Evolutionary conservation across 2,888 invertebrate genomes (phyloP), one percentile per base, ranked within the genome.

Genomic region (Ichneumoninae sp.): DNA sequence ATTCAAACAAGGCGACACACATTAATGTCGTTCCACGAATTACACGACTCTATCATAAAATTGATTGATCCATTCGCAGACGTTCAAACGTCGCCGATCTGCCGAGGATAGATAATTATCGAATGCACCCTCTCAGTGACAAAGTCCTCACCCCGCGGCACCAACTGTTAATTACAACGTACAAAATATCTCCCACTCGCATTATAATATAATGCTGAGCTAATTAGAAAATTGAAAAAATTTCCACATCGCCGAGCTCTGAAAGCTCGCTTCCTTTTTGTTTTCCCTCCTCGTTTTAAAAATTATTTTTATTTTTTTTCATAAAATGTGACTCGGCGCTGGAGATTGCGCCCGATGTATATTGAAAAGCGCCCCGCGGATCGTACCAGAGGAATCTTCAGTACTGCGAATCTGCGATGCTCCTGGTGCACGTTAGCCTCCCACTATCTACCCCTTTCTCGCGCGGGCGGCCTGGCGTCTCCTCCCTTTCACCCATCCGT

Each of bases 321-420:
- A 40, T 8, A 10, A 40, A 40, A 16, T 47, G 44, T 47, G 44
- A 13, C 3, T 47, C 44, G 16, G 0, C 44, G 44, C 44, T 4
- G 44, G 44, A 47, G 44, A 47, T 47, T 4, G 44, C 44, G 13
- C 44, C 65, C 22, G 65, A 75, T 65, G 75, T 47, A 30, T 22
- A 75, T 75, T 66, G 75, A 74, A 62, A 54, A 86, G 88, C 86
- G 85, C 85, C 88, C 87, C 87, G 87, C 87, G 86, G 87, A 86
- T 87, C 88, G 89, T 87, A 89, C 89, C 89, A 88, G 88, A 87
- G 89, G 88, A 90, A 89, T 90, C 89, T 90, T 90, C 90, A 89
- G 88, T 89, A 87, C 88, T 89, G 89, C 85, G 87, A 88, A 89
- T 89, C 52, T 16, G 65, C n/a, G 68, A 54, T 40, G 50, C 65